A percentile compares a stretch with the other conserved stretches of the same genome.
These are phyloP conservation scores for Microcebus ravelobensis DNA, from an alignment of 2,113 vertebrate species.

Conservation along the genomic window DNA sequence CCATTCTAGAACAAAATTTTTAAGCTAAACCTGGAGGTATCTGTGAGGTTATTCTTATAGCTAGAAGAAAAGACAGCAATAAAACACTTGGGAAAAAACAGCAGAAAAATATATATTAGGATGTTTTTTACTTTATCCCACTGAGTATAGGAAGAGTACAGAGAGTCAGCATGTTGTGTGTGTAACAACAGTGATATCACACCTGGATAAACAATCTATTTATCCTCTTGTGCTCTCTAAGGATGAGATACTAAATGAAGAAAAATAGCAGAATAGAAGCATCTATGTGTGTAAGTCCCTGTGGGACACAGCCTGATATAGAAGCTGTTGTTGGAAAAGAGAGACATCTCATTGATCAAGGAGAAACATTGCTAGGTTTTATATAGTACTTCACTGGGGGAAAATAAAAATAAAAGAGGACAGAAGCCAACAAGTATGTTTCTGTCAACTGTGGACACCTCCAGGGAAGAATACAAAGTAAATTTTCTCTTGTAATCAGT, in stretches of 20 bases:
- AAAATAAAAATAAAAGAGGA: constrained; percentile 50
- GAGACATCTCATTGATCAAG: constrained; percentile 62
- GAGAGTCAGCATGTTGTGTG: constrained; percentile 10
- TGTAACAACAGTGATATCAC: constrained; percentile 21
- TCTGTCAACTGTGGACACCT: constrained; percentile 40
- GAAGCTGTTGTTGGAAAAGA: constrained; percentile 29
- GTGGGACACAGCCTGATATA: constrained; percentile 41
- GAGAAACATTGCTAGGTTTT: constrained; percentile 48
- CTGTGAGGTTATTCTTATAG: background rate
- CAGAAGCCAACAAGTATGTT: background rate
- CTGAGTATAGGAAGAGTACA: background rate
- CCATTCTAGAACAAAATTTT: background rate
- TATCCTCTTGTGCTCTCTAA: constrained; percentile 27
- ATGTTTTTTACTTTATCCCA: constrained; percentile 34
- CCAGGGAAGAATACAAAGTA: background rate
- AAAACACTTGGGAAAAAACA: background rate
- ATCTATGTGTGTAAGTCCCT: constrained; percentile 62
- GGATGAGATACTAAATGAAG: constrained; percentile 65
- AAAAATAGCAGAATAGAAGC: constrained; percentile 64
- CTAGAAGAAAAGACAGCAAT: background rate
- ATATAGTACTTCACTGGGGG: background rate
- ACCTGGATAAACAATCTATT: constrained; percentile 60
- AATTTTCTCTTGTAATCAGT: background rate
- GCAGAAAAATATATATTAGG: constrained; percentile 19
- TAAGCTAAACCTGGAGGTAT: background rate